Evolutionary conservation across 1,140 invertebrate species (phyloP).

Genomic region (Sitobion miscanthi): DNA sequence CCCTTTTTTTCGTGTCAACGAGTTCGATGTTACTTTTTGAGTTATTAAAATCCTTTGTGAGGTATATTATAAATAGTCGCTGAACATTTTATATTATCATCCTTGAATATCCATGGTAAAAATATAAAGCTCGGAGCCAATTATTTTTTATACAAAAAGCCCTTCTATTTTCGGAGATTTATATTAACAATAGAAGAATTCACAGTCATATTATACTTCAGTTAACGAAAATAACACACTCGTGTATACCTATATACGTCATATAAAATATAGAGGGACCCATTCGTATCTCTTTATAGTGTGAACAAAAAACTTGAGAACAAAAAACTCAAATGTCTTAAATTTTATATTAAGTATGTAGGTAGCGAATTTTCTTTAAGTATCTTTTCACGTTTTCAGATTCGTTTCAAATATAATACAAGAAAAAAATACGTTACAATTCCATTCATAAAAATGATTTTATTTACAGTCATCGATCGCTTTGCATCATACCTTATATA

Average conservation of each 20-base stretch:
- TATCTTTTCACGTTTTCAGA: neutral
- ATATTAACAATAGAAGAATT: conserved; percentile 18
- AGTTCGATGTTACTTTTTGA: conserved; percentile 60
- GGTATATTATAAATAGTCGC: neutral
- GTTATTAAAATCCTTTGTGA: conserved; percentile 43
- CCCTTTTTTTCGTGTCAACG: conserved; percentile 58
- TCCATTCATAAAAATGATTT: neutral
- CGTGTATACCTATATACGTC: neutral
- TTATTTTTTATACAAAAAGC: neutral
- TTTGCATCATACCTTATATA: neutral
- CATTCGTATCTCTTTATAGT: neutral
- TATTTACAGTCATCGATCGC: neutral
- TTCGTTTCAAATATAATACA: neutral
- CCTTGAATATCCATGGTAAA: neutral
- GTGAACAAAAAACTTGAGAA: too few species aligned
- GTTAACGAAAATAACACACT: neutral
- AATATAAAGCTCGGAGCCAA: neutral
- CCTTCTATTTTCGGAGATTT: neutral
- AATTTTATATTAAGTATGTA: neutral
- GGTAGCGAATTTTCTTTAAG: neutral
- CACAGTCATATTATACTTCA: neutral
- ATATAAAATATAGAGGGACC: neutral
- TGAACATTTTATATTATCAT: neutral
- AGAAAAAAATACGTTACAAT: neutral
- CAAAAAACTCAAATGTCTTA: neutral